These are phyloP conservation scores for Gila robusta DNA, from an alignment of 2,797 vertebrate species.

Conservation along the genomic window DNA sequence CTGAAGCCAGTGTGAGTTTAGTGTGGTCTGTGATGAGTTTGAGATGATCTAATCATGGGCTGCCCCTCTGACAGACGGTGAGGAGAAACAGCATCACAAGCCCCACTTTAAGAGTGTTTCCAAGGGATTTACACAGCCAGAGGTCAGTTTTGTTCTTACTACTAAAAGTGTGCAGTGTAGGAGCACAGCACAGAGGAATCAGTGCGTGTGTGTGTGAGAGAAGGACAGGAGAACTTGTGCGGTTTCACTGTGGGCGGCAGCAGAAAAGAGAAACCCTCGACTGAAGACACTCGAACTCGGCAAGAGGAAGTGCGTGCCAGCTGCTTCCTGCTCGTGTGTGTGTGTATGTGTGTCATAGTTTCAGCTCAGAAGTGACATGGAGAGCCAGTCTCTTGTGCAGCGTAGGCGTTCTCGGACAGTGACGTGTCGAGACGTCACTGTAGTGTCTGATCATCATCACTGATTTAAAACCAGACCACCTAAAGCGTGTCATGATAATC, in stretches of 20 bases:
- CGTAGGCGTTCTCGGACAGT: background rate
- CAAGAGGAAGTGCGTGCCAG: background rate
- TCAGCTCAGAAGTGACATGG: background rate
- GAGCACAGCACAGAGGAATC: background rate
- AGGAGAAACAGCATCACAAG: background rate
- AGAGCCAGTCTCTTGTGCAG: background rate
- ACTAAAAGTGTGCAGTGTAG: background rate
- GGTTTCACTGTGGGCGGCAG: background rate
- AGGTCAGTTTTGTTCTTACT: constrained; percentile 6
- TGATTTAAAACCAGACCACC: no score
- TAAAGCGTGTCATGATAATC: no score
- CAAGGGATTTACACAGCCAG: background rate
- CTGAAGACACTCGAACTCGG: background rate
- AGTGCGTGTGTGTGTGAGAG: background rate
- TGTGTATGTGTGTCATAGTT: constrained; percentile 1
- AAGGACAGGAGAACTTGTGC: background rate
- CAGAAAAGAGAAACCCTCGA: constrained; percentile 26
- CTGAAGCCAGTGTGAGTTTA: background rate
- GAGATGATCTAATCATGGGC: background rate
- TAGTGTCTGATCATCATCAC: no score
- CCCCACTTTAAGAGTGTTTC: background rate
- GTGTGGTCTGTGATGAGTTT: background rate
- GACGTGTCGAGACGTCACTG: background rate
- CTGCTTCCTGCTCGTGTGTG: constrained; percentile 14
- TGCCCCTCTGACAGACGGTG: background rate